A percentile compares a stretch with the other conserved stretches of the same genome.
These are phyloP conservation scores for Emberiza fucata DNA, from an alignment of 2,113 vertebrate genomes.

Conservation along the genomic window DNA sequence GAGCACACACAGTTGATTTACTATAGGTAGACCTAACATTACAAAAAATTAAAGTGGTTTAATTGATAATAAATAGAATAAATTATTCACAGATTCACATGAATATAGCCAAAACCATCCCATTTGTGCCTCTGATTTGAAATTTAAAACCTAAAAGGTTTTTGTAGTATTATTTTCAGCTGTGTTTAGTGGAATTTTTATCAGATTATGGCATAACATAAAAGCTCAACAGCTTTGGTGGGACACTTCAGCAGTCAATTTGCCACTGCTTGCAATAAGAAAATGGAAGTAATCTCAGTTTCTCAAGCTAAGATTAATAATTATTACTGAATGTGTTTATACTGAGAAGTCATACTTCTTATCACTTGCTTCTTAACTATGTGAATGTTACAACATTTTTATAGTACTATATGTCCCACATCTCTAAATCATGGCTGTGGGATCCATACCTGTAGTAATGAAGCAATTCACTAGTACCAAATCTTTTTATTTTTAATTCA, in stretches of 20 bases:
- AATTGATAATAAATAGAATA: neutral
- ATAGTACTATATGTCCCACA: neutral
- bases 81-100: neutral
- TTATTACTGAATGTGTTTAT: neutral
- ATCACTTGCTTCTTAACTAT: neutral
- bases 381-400: neutral
- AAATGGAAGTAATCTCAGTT: neutral
- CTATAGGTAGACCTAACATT: neutral
- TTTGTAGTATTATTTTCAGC: neutral
- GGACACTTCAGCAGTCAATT: neutral
- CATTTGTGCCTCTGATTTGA: neutral
- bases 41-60: neutral
- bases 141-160: neutral
- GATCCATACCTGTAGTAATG: neutral
- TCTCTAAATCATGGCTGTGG: neutral
- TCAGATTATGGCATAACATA: neutral
- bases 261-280: neutral
- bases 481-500: neutral
- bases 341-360: neutral
- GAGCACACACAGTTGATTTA: neutral
- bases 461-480: neutral
- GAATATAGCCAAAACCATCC: neutral
- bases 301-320: neutral
- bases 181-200: neutral
- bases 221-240: neutral